phyloP scores from a whole-genome alignment of 1,140 invertebrate genomes.

The Trachymyrmex septentrionalis region DNA sequence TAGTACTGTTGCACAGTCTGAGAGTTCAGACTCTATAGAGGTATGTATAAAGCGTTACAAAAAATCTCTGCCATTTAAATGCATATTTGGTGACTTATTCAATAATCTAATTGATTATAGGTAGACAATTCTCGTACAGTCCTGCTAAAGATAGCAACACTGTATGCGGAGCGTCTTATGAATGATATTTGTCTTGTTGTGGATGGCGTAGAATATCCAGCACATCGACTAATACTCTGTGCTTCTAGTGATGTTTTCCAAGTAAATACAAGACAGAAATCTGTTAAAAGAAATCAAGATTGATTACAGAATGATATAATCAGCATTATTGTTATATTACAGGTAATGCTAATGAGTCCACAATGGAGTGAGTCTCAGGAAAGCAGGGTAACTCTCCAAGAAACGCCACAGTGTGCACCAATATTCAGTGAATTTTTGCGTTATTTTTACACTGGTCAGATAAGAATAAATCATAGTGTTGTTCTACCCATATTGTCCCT shows the following conservation, averaged over 20 bases:
- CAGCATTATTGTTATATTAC: conserved; percentile 11
- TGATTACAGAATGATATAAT: neutral
- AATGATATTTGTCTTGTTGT: conserved; percentile 95
- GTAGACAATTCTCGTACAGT: conserved; percentile 94
- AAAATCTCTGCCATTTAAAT: neutral
- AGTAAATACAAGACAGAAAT: conserved; percentile 85
- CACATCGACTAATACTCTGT: conserved; percentile 96
- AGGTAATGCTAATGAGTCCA: conserved; percentile 98
- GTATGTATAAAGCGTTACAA: conserved; percentile 39
- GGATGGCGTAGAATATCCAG: conserved; percentile 93
- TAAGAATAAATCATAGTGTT: conserved; percentile 93
- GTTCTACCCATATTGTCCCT: conserved; percentile 95
- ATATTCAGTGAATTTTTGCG: conserved; percentile 96
- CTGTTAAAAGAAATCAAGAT: neutral
- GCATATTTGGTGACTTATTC: neutral
- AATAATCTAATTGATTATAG: conserved; percentile 81
- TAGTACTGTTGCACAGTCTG: conserved; percentile 41
- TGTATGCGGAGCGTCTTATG: conserved; percentile 94
- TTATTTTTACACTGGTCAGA: conserved; percentile 97
- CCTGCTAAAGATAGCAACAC: conserved; percentile 92
- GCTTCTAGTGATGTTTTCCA: conserved; percentile 98
- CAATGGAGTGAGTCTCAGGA: conserved; percentile 97
- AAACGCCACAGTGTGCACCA: conserved; percentile 93
- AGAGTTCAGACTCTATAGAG: conserved; percentile 75
- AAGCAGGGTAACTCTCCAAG: conserved; percentile 93